Evolutionary conservation across 2,113 vertebrate genomes (phyloP).

Genomic region (Antidorcas marsupialis): DNA sequence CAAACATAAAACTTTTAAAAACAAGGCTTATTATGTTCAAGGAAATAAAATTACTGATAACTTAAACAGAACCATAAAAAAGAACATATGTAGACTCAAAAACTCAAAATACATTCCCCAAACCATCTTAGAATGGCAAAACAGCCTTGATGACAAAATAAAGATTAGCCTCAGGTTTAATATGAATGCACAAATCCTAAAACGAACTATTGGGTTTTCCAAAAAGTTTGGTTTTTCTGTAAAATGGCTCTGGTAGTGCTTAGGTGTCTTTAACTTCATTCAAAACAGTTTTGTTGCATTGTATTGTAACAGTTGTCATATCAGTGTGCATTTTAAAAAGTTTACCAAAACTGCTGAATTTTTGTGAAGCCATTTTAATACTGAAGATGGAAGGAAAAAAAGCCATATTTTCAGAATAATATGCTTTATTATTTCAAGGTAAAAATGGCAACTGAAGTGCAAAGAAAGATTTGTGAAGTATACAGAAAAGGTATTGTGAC

Average conservation of each 20-base stretch:
- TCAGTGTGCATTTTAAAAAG: neutral
- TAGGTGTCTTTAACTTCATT: neutral
- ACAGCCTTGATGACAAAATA: neutral
- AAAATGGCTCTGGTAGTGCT: neutral
- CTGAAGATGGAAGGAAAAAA: neutral
- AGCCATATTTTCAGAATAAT: neutral
- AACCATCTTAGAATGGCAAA: neutral
- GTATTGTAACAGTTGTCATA: neutral
- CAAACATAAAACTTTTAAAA: neutral
- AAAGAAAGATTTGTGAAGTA: neutral
- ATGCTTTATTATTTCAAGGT: neutral
- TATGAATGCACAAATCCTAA: neutral
- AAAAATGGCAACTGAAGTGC: neutral
- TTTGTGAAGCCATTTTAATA: neutral
- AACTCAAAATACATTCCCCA: neutral
- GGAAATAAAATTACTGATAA: neutral
- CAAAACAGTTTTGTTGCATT: neutral
- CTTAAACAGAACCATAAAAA: neutral
- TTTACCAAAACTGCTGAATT: neutral
- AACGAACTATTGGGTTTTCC: neutral
- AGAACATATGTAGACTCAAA: neutral
- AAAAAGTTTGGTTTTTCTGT: neutral
- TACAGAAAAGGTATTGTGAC: neutral
- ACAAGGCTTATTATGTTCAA: neutral
- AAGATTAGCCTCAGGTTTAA: neutral